Evolutionary conservation across 2,113 vertebrate genomes (phyloP), one percentile per base, ranked within the genome.

Genomic region (Sylvilagus bachmani): DNA sequence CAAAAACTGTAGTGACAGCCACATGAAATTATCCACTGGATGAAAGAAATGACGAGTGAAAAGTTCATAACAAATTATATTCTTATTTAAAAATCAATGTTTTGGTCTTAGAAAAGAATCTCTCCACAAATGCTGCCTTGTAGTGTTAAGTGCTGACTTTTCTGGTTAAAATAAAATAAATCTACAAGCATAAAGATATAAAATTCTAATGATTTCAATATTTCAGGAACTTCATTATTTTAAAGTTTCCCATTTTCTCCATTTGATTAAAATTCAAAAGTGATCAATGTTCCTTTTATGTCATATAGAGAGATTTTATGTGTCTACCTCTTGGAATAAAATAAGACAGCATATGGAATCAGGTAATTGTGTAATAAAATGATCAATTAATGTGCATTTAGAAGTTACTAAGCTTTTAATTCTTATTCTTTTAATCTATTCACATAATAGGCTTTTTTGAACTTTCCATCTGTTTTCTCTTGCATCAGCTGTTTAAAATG

Each of bases 211-310:
- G 10, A 96, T 73, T 93, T 77, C 2, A 73, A 78, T 86, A 78
- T 93, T 89, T 89, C n/a, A 86, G n/a, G 89, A 73, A 92, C 2
- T 29, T 53, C 5, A 16, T 81, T 92, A 84, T 58, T 86, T 77
- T 53, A 27, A 58, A 11, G 1, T 36, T 36, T 69, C 90, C 49
- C 27, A 38, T 69, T 89, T 81, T 49, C 2, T 92, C 14, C 9
- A 79, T 93, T 93, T 91, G 81, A 94, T 74, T 89, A 61, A 93
- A 92, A 71, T 21, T 92, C 67, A 73, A 77, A 62, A 17, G 44
- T 33, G 38, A 77, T 51, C 80, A 24, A 1, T 29, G 88, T 83
- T 69, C 73, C n/a, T 62, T 84, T 61, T 79, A 97, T 38, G 4
- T 79, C 49, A 74, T 53, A 55, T 71, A 66, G 25, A 84, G 12